A percentile compares a stretch with the other conserved stretches of the same genome.
phyloP scores from a whole-genome alignment of 2,888 invertebrate genomes.

The Diadegma fenestrale region DNA sequence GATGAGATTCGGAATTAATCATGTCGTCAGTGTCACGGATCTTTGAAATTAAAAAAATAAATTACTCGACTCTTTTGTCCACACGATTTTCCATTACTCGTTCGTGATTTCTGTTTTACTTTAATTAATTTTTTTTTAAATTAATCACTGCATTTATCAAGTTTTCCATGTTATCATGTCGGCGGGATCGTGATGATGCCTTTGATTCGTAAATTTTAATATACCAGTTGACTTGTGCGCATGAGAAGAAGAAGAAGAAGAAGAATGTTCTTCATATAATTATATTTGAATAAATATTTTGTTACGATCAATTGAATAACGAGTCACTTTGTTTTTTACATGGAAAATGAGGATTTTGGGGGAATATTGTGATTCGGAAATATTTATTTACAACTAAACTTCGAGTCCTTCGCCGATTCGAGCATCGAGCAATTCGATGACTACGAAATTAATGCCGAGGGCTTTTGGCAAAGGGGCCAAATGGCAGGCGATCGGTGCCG shows the following conservation, averaged over 20 bases:
- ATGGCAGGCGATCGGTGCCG: constrained; percentile 70
- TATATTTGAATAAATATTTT: constrained; percentile 66
- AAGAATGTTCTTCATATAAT: not conserved
- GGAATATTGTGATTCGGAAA: no score
- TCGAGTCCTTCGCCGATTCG: constrained; percentile 68
- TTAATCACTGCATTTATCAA: constrained; percentile 12
- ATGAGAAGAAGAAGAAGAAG: constrained; percentile 9
- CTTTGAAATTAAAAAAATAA: not conserved
- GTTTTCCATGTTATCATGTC: constrained; percentile 25
- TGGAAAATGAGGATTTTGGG: not conserved
- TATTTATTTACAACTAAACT: constrained; percentile 56
- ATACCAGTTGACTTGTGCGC: not conserved
- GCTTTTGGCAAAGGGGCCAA: constrained; percentile 76
- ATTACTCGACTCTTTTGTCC: not conserved
- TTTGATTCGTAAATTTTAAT: constrained; percentile 14
- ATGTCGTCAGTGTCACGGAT: not conserved
- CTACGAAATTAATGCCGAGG: constrained; percentile 70
- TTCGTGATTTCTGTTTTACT: not conserved
- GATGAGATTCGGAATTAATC: not conserved
- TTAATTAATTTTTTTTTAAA: not conserved
- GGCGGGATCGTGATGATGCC: constrained; percentile 30
- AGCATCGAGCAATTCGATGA: constrained; percentile 72
- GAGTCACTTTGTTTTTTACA: not conserved
- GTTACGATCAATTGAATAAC: constrained; percentile 63
- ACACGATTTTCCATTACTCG: not conserved